Evolutionary conservation across 92 coral and sea anemone species (phyloP).

Genomic region (Paragorgia papillata): DNA sequence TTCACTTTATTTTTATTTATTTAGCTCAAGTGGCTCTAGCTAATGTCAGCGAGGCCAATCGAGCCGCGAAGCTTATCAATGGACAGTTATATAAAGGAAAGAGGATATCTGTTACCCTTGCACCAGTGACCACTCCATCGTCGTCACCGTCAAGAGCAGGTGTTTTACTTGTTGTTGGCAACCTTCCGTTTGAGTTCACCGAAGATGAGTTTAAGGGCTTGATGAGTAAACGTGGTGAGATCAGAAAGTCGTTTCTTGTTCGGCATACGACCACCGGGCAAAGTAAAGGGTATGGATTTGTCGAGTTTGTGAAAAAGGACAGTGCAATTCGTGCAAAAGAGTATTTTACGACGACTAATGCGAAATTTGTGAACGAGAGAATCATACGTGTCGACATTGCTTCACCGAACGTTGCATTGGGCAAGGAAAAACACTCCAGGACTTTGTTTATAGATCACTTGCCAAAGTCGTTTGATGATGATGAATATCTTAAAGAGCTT

Average conservation of each 20-base stretch:
- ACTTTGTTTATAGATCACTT: slow-evolving; percentile 85
- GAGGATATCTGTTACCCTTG: slow-evolving; percentile 63
- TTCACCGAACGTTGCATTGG: slow-evolving; percentile 65
- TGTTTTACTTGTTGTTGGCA: slow-evolving; percentile 84
- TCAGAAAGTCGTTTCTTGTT: slow-evolving; percentile 77
- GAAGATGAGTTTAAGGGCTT: slow-evolving; percentile 77
- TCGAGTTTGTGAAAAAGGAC: slow-evolving; percentile 68
- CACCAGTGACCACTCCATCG: slow-evolving; percentile 28
- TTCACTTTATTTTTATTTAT: no score
- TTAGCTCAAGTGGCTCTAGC: slow-evolving; percentile 58
- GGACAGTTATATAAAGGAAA: slow-evolving; percentile 64
- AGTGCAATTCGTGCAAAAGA: slow-evolving; percentile 75
- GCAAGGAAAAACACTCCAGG: slow-evolving; percentile 79
- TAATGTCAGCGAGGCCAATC: slow-evolving; percentile 60
- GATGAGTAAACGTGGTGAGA: slow-evolving; percentile 85
- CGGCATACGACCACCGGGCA: slow-evolving; percentile 78
- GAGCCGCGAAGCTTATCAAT: slow-evolving; percentile 61
- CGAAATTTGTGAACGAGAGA: slow-evolving; percentile 80
- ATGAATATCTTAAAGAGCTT: slow-evolving; percentile 65
- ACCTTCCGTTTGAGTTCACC: slow-evolving; percentile 79
- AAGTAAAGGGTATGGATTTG: slow-evolving; percentile 97
- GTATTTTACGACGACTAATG: slow-evolving; percentile 67
- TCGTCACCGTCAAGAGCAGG: slow-evolving; percentile 18
- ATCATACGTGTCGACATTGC: slow-evolving; percentile 85
- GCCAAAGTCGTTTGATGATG: slow-evolving; percentile 81